Evolutionary conservation across 1,140 invertebrate species (phyloP), one percentile per base, ranked within the genome.

Genomic region (Papilio polytes): DNA sequence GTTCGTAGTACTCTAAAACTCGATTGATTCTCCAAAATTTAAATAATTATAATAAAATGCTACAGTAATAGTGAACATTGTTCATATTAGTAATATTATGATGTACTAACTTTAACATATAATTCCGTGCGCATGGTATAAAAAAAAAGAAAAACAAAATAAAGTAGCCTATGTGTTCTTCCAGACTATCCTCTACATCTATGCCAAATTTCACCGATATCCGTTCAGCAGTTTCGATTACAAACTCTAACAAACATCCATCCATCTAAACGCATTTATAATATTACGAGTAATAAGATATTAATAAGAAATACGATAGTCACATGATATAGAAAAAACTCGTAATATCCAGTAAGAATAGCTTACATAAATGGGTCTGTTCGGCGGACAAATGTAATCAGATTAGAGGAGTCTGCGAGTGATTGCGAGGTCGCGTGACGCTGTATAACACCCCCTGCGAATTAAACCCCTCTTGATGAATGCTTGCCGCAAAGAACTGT

Each of bases 401-500:
- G 72, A 74, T 74, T 74, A 74, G 36, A 74, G 72, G 36, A 74
- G 36, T 74, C 44, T 74, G 72, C 44, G 72, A 44, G 72, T 74
- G 44, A 74, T 74, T 74, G 44, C 72, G 72, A 74, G 72, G 72
- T 74, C 72, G 72, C 72, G 44, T 74, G 72, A 74, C 72, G 36
- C 72, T 15, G 41, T 18, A n/a, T 74, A n/a, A 74, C n/a, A 44
- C 18, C 72, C 72, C 44, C 72, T 22, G 41, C 18, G 36, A 44
- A 46, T 74, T 41, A 74, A 73, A 44, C 15, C 72, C 72, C 44
- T 20, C 72, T 74, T 74, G 72, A 74, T 74, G 72, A 74, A 74
- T 41, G 26, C 15, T 31, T 18, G 70, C 41, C 13, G 72, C 41
- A 20, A 20, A 9, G 41, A 44, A n/a, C 41, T 44, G 36, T 44